Evolutionary conservation across 2,113 vertebrate species (phyloP), one percentile per base, ranked within the genome.

Genomic region (Acanthochromis polyacanthus): DNA sequence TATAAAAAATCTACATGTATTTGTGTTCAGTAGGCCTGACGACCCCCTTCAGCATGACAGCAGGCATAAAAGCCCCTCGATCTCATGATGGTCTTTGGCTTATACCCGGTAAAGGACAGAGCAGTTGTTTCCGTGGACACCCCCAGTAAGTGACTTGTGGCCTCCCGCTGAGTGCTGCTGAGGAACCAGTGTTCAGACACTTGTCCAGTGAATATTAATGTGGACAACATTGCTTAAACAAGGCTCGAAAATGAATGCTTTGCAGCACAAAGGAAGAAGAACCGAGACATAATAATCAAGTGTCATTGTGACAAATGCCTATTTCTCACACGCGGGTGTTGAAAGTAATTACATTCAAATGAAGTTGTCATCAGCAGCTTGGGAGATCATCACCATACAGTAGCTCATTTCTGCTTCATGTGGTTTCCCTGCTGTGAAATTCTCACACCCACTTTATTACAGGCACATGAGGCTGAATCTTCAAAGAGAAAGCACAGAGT

Each of bases 261-360:
- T 73, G 51, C 52, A 81, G 65, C 28, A 56, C 20, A 74, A 75
- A 62, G 65, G 65, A 71, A 65, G 48, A 78, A 68, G 51, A 65
- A 46, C 50, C 72, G 23, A 60, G 46, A 75, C 79, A 71, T 72
- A 85, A 85, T 89, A 66, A 87, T 91, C 81, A 80, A 81, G 72
- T 89, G 86, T 66, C 80, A 85, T 75, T 65, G 56, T 87, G 79
- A 85, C 78, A 87, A 92, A 90, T 86, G 80, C 77, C 83, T 83
- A 28, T 86, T 89, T 76, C 63, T 88, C 66, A 78, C 85, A 63
- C 46, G 66, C 32, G 57, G 64, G 40, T 84, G 58, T 61, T 75
- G 55, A 80, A 87, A 82, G 85, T 89, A 91, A 92, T 93, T 90
- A 88, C 78, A 87, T 89, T 88, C 78, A 85, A 89, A 91, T 91